Evolutionary conservation across 2,113 vertebrate species (phyloP), one percentile per base, ranked within the genome.

Genomic region (Heliornis fulica): DNA sequence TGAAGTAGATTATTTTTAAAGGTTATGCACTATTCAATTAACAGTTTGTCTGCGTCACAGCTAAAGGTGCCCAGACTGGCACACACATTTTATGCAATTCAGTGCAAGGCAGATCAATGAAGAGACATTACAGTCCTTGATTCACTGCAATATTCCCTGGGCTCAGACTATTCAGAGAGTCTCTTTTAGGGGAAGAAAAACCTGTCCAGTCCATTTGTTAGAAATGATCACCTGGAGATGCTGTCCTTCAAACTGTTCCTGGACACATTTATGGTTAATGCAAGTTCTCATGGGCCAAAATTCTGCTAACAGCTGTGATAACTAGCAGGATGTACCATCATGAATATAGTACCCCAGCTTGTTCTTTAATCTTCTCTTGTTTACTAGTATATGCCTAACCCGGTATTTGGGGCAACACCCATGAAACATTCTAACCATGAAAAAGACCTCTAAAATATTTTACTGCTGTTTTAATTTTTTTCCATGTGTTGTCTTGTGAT

Each of bases 1-100:
- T 65, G 28, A 83, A 86, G 59, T n/a, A 80, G 48, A 86, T 93
- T 94, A 63, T 80, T 89, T 89, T 71, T 64, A 95, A 96, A 94
- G 83, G 79, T 86, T 89, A 75, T 59, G 18, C 13, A 19, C 46
- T 74, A 25, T 75, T 56, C 51, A 89, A 41, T 92, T 78, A 87
- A 70, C 13, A 34, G 28, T n/a, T 82, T 69, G 34, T 36, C 45
- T 77, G 43, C 6, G 1, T 89, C 64, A 83, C 20, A 74, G 26
- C 5, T 20, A 36, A 61, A 92, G 46, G 56, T 87, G 23, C 7
- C 64, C 38, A n/a, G 36, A n/a, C 7, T 78, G 34, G 20, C 11
- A 6, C 54, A 23, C 12, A 56, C 9, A 12, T 46, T 83, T 28
- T 17, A 2, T 60, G 34, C 18, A 60, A 28, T 29, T 13, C 32